phyloP scores from a whole-genome alignment of 2,888 invertebrate species.

The Cephus rjabovi region DNA sequence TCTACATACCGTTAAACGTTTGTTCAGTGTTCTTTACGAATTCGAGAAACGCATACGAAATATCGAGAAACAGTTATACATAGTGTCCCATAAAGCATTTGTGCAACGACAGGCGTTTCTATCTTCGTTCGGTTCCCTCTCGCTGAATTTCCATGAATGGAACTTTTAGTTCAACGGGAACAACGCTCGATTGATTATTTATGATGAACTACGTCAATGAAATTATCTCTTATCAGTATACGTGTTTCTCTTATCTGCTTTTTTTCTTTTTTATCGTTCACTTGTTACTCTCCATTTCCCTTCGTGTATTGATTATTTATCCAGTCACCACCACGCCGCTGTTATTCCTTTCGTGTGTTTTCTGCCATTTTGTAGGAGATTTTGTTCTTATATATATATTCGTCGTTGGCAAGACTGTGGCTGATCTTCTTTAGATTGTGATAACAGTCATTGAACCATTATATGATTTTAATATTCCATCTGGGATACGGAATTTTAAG shows the following conservation, averaged over 20 bases:
- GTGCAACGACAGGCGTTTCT: background rate
- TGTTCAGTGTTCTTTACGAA: background rate
- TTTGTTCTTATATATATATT: background rate
- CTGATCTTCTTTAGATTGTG: background rate
- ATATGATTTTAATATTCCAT: background rate
- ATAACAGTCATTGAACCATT: background rate
- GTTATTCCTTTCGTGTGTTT: background rate
- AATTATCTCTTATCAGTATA: background rate
- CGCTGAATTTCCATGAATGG: background rate
- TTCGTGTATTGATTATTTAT: background rate
- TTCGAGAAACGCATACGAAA: background rate
- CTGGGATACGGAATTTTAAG: background rate
- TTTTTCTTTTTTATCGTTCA: background rate
- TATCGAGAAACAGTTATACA: background rate
- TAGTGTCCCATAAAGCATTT: background rate
- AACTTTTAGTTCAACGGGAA: background rate
- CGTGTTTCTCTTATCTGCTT: background rate
- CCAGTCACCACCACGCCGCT: background rate
- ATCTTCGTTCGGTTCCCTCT: background rate
- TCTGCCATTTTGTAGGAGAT: background rate
- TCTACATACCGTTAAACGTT: background rate
- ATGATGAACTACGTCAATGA: background rate
- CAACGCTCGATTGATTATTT: background rate
- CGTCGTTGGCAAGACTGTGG: background rate
- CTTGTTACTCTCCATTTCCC: background rate